Conservation (phyloP, 2,113 vertebrate species). For the Heterochromis multidens region DNA sequence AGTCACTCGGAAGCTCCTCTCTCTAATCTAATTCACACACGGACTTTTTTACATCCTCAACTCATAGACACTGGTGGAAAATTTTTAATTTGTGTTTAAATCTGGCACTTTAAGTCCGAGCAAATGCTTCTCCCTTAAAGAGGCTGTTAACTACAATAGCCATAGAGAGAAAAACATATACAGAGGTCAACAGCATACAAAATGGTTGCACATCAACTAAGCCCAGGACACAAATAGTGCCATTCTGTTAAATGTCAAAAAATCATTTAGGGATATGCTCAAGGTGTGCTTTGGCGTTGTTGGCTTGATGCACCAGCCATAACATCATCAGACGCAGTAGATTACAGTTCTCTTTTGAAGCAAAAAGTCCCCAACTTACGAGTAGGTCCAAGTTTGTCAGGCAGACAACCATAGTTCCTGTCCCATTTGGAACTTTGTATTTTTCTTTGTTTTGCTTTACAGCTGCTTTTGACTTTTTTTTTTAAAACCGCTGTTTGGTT, state of each 20-base stretch:
- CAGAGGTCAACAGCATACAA: not conserved
- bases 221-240: too few relatives aligned
- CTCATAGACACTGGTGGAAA: not conserved
- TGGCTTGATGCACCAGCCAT: not conserved
- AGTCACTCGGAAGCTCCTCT: not conserved
- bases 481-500: too few relatives aligned
- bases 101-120: not conserved
- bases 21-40: not conserved
- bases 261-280: not conserved
- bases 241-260: not conserved
- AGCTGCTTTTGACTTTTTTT: not conserved
- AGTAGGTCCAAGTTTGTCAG: too few relatives aligned
- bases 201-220: not conserved
- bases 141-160: not conserved
- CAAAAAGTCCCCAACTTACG: not conserved
- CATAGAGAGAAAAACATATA: not conserved
- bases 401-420: not conserved
- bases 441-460: not conserved
- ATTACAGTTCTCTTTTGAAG: not conserved
- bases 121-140: not conserved
- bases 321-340: not conserved
- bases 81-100: not conserved
- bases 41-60: not conserved
- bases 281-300: not conserved
- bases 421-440: not conserved